phyloP scores from a whole-genome alignment of 2,113 vertebrate genomes.

The Xenotilapia flavipinnis region DNA sequence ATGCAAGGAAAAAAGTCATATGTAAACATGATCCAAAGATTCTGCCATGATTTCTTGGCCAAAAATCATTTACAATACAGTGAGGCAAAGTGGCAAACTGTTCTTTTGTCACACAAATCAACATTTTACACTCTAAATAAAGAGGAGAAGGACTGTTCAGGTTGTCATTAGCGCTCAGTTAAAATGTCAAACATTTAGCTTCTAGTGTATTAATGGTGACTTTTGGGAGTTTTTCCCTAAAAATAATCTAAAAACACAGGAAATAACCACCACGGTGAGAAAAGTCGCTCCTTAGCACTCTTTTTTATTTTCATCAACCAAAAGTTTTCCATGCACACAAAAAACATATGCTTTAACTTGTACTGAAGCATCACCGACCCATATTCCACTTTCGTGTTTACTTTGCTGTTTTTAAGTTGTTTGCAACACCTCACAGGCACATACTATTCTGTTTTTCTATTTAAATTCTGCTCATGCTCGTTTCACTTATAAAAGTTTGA shows the following conservation, averaged over 20 bases:
- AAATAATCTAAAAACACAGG: neutral
- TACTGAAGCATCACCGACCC: neutral
- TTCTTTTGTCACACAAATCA: neutral
- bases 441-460: neutral
- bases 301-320: neutral
- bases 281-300: neutral
- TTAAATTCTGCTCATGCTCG: neutral
- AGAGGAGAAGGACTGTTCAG: neutral
- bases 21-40: neutral
- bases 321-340: neutral
- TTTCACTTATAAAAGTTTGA: neutral
- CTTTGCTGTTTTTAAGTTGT: neutral
- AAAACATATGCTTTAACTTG: neutral
- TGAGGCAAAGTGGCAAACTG: neutral
- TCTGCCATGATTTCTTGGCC: neutral
- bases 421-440: neutral
- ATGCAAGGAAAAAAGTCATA: neutral
- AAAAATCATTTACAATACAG: neutral
- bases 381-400: neutral
- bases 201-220: neutral
- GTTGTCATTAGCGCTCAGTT: neutral
- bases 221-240: neutral
- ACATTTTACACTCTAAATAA: neutral
- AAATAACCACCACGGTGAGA: constrained; percentile 4
- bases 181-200: neutral